phyloP scores from a whole-genome alignment of 2,113 vertebrate genomes.

The Sturnus vulgaris region DNA sequence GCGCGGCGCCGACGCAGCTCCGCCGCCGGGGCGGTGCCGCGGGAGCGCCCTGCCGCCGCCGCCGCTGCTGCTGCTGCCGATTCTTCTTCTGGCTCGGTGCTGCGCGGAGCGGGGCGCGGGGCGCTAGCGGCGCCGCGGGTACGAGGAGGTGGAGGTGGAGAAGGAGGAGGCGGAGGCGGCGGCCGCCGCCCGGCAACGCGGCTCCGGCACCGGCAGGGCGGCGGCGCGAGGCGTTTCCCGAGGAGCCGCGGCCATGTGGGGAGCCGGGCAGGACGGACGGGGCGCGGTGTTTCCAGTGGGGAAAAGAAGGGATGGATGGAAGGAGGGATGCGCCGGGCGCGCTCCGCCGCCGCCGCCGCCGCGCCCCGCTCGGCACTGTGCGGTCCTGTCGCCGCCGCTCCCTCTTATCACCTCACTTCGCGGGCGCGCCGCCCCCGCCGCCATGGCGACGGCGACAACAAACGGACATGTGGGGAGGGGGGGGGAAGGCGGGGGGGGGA shows the following conservation, averaged over 20 bases:
- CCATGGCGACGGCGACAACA: constrained; percentile 68
- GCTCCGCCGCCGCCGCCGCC: neutral
- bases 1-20: neutral
- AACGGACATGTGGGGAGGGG: constrained; percentile 17
- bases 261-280: neutral
- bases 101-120: neutral
- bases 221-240: constrained; percentile 61
- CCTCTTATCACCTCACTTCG: constrained; percentile 75
- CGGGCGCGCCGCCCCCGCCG: constrained; percentile 44
- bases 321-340: neutral
- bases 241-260: constrained; percentile 71
- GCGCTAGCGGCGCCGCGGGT: neutral
- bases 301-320: neutral
- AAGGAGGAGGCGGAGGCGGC: neutral
- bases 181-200: neutral
- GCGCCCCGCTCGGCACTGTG: constrained; percentile 48
- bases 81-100: neutral
- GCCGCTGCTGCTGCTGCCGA: neutral
- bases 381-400: constrained; percentile 45
- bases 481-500: neutral
- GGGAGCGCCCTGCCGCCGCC: neutral
- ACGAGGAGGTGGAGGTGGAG: neutral
- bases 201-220: neutral
- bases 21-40: neutral
- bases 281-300: neutral